Base-by-base conservation (phyloP, 1,140 invertebrate species). In the Listronotus bonariensis region DNA sequence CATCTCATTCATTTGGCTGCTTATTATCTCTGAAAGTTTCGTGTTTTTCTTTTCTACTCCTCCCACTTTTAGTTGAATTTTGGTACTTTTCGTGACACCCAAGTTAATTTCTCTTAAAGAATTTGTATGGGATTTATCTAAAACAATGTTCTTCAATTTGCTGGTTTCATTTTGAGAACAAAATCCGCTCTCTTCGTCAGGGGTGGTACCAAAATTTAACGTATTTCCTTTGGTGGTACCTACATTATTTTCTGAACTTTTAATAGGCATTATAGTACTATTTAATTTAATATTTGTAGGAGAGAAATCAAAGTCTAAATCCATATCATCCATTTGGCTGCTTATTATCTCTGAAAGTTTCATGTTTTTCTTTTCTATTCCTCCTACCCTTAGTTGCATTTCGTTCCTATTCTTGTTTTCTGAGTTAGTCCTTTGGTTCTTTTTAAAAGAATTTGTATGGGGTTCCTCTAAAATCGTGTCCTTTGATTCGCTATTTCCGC, bases 331-430 rank as follows among this genome's bases (percentile, higher is more conserved):
- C 7, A 12, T 40, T 49, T 59, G 15, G 11, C 36, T 51, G 51
- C 14, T 55, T 40, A 41, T 17, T 31, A 49, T 52, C 49, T 60
- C 8, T 14, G 8, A 38, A 43, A 36, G 36, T 8, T 18, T 43
- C 42, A 1, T 41, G 17, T 52, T 48, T 17, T 11, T 54, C 10
- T 18, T 43, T 26, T 62, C 20, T 12, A 15, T 52, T 53, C 4
- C 8, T 10, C n/a, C 20, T 9, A n/a, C 5, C 4, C 38, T 53
- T 14, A 11, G 9, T 17, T 12, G 9, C 45, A 14, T 17, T 46
- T n/a, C 9, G 17, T n/a, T 46, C 3, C 18, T 46, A 5, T 17
- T 3, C 11, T 17, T 46, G 3, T 3, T 5, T 46, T 11, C 17
- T 46, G 9, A 12, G 10, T 17, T 17, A 3, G 1, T 46, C 2